Base-by-base conservation (phyloP, 2,797 vertebrate species). In the Toxotes lorentzi region DNA sequence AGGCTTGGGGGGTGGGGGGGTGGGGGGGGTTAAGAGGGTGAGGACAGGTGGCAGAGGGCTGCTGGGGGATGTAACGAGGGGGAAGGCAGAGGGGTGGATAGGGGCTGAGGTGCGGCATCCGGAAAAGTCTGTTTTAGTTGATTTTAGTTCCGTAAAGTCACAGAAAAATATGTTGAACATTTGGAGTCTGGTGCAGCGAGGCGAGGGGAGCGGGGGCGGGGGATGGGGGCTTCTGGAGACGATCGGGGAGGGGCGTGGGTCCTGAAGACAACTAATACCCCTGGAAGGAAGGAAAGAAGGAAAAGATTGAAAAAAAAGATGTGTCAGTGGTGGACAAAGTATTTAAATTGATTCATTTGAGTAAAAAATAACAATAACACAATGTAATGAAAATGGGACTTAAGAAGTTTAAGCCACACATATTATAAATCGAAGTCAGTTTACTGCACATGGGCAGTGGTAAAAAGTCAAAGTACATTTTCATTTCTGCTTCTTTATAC, bases 131-230 rank as follows among this genome's bases (percentile, higher is more conserved):
- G 86, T 94, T 76, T 86, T 70, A 85, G 85, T 91, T 78, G 89
- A 84, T 94, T 94, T 86, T 93, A 84, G 90, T 93, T 94, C 92
- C 76, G 65, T 94, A 94, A 89, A 93, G 94, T 95, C 94, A 95
- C 95, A 94, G 93, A 95, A 94, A 94, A 95, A 94, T 91, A 92
- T 91, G 85, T 87, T 73, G 91, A 93, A 93, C 86, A 92, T 93
- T 92, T 94, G 94, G 85, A 91, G 85, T 93, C 88, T 91, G 88
- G 92, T 82, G 85, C 87, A 84, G 86, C 89, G 80, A 92, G 90
- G 87, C 66, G 69, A 88, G 77, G 72, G 83, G 81, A 84, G 85
- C 70, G 27, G 79, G 73, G 27, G 27, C 27, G 27, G 27, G 27
- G 27, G 27, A 30, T 38, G 38, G 13, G 83, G 86, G 81, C 82